These are phyloP conservation scores for Montipora capitata DNA, from an alignment of 92 coral and sea anemone genomes.

Conservation along the genomic window DNA sequence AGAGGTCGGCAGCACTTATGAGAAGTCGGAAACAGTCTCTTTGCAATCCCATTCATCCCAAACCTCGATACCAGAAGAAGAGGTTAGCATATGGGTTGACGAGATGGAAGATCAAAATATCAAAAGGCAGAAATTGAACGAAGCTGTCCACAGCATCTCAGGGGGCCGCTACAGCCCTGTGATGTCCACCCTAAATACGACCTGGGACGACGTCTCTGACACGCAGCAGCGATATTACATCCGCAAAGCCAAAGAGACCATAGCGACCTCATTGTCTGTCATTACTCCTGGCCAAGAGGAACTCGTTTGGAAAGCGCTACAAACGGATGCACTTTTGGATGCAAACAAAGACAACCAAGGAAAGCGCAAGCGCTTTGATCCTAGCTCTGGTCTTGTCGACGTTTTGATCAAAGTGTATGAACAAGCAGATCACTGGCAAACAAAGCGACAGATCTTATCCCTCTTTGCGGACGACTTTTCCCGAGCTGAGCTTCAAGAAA, in stretches of 20 bases:
- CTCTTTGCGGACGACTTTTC: constrained; percentile 5
- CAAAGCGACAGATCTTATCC: constrained; percentile 7
- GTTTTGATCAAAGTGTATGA: neutral
- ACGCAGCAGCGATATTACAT: constrained; percentile 50
- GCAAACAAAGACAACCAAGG: too few species aligned
- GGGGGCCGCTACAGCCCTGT: constrained; percentile 61
- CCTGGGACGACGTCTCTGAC: constrained; percentile 18
- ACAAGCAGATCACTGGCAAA: constrained; percentile 47
- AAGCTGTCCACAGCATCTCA: constrained; percentile 35
- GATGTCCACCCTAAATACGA: constrained; percentile 64
- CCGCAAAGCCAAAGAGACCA: constrained; percentile 57
- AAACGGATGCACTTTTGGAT: too few species aligned
- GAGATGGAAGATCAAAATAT: too few species aligned
- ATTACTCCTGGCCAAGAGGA: too few species aligned
- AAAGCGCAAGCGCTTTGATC: too few species aligned
- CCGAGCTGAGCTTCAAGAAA: constrained; percentile 55
- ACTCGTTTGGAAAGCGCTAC: too few species aligned
- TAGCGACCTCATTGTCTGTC: constrained; percentile 14
- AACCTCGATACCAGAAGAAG: too few species aligned
- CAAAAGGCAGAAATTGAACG: too few species aligned
- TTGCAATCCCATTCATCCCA: too few species aligned
- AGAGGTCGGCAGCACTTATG: too few species aligned
- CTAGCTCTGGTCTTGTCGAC: constrained; percentile 28
- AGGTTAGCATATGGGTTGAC: too few species aligned
- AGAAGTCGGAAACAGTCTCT: too few species aligned